Evolutionary conservation across 2,888 invertebrate genomes (phyloP), one percentile per base, ranked within the genome.

Genomic region (Epsilonema sp.): DNA sequence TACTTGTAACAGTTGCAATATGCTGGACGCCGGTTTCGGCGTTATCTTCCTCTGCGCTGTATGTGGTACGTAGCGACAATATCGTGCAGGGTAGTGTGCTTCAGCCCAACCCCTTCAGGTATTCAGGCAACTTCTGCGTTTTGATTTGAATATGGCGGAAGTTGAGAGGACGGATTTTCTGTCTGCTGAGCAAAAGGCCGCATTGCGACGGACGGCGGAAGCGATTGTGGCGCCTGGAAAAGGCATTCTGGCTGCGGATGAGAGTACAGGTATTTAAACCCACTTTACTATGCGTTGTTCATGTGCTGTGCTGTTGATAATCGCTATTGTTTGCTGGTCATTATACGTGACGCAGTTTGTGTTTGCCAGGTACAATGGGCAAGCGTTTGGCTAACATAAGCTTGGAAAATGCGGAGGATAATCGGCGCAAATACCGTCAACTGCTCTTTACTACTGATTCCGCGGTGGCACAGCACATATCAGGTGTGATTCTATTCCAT

Each of bases 401-500:
- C 37, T 77, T 83, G 20, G 87, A 89, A 65, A 94, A 92, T 72
- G 81, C 76, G 40, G 90, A 90, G 57, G 87, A 89, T 54, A 82
- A 85, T 69, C 78, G 92, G 46, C 78, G 82, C 56, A 75, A 75
- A 53, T 87, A 85, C 74, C 77, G 77, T 36, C 72, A 74, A 60
- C 81, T 92, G 53, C 75, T 92, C 56, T 92, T 92, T 76, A 80
- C 80, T 61, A 70, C 26, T 22, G 64, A 82, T 55, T 80, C n/a
- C n/a, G 47, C 48, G n/a, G 45, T 40, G 8, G 57, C 63, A 11
- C 55, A 70, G 23, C 58, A 85, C 73, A 79, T 94, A 66, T 89
- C 89, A 47, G 97, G 94, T 37, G 94, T 97, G 48, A 99, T 99
- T 66, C 75, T 97, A 58, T 97, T 85, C 77, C 87, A 97, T 71